Evolutionary conservation across 2,888 invertebrate species (phyloP), one percentile per base, ranked within the genome.

Genomic region (Mermis nigrescens): DNA sequence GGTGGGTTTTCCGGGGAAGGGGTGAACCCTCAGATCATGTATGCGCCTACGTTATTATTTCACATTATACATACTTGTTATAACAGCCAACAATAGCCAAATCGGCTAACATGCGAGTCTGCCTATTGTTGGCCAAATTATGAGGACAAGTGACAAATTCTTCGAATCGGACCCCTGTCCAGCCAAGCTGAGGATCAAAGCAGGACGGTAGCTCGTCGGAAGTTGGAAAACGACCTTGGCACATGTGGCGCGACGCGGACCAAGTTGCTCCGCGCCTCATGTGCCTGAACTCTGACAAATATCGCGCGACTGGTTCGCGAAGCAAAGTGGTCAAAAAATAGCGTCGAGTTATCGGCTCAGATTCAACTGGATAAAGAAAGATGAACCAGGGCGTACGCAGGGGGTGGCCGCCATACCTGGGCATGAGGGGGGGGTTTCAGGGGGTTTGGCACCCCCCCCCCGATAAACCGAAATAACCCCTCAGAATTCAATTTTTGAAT

Each of bases 31-130:
- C 7, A 38, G n/a, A n/a, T n/a, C n/a, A n/a, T n/a, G n/a, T n/a
- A n/a, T n/a, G n/a, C n/a, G n/a, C n/a, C n/a, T n/a, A n/a, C n/a
- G n/a, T n/a, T n/a, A n/a, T n/a, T n/a, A n/a, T n/a, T n/a, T n/a
- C n/a, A n/a, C n/a, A n/a, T n/a, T n/a, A n/a, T n/a, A n/a, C n/a
- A n/a, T n/a, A n/a, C n/a, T n/a, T n/a, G 63, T 94, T 88, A 77
- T 98, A 98, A 77, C 98, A 98, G 60, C 90, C 89, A 45, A 95
- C 85, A 56, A 92, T 79, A 60, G 87, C 86, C 64, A 98, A 79
- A 78, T 98, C 91, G 22, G 95, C 88, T 69, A 98, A 75, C 98
- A 98, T 99, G 66, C 95, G 80, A 1, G 95, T 94, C 77, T 95
- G 95, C 62, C 98, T 70, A 76, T 99, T 95, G 70, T 83, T 84